These are phyloP conservation scores for Drosophila atroscutellata DNA, from an alignment of 2,888 invertebrate species.

Conservation along the genomic window DNA sequence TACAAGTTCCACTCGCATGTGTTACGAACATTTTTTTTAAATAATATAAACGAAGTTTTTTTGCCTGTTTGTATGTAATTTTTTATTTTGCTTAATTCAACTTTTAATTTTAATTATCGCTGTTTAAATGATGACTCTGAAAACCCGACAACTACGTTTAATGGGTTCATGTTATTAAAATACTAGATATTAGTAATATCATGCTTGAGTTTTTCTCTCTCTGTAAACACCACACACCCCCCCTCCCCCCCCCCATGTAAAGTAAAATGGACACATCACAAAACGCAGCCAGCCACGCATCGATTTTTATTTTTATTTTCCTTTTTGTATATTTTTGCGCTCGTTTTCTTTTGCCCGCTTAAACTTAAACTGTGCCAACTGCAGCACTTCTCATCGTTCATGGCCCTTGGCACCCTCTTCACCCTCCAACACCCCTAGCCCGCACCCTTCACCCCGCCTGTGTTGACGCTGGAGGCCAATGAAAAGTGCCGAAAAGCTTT, in stretches of 20 bases:
- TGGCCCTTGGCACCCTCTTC: constrained; percentile 33
- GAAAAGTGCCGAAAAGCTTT: constrained; percentile 57
- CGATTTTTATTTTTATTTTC: constrained; percentile 45
- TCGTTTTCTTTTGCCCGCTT: constrained; percentile 5
- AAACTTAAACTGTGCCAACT: constrained; percentile 28
- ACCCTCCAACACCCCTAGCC: constrained; percentile 7
- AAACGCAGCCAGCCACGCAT: constrained; percentile 59
- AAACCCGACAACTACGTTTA: neutral
- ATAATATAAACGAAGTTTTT: neutral
- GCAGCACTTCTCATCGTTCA: constrained; percentile 44
- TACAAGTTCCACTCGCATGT: neutral
- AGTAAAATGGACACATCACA: constrained; percentile 52
- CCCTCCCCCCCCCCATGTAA: neutral
- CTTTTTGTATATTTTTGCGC: constrained; percentile 2
- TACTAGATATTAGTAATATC: neutral
- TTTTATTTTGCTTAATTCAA: neutral
- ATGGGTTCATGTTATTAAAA: neutral
- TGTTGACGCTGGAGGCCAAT: constrained; percentile 17
- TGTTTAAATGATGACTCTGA: neutral
- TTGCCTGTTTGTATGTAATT: neutral
- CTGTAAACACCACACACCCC: neutral
- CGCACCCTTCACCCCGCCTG: constrained; percentile 7
- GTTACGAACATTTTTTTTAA: neutral
- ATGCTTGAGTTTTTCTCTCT: neutral
- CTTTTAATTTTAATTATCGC: neutral